Conservation (phyloP, 2,113 vertebrate genomes). For the Psittacara wagleri region DNA sequence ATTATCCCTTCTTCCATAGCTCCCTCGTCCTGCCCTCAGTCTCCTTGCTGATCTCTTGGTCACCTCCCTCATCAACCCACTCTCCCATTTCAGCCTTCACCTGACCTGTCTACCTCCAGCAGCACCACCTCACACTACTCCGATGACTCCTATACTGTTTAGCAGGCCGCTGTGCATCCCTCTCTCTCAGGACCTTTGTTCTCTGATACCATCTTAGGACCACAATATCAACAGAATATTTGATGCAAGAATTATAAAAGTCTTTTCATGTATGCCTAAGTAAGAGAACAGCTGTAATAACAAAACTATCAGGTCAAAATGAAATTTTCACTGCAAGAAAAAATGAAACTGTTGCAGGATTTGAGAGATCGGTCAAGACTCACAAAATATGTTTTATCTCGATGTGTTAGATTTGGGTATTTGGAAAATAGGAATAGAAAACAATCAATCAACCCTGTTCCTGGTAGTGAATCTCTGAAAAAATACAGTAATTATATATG, state of each 20-base stretch:
- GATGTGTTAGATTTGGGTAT: background rate
- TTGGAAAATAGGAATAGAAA: background rate
- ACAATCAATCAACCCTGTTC: background rate
- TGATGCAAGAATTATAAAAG: background rate
- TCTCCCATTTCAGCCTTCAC: background rate
- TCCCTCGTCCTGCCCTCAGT: background rate
- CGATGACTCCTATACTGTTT: fast-evolving
- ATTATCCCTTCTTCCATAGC: background rate
- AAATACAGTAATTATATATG: background rate
- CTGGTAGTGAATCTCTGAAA: background rate
- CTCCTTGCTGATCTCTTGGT: background rate
- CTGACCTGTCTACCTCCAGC: background rate
- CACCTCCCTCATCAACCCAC: background rate
- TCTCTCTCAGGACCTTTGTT: background rate
- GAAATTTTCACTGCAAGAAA: background rate
- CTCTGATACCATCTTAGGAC: background rate
- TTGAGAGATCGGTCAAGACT: background rate
- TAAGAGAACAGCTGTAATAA: background rate
- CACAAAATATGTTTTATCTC: background rate
- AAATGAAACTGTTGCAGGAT: background rate
- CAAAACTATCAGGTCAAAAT: background rate
- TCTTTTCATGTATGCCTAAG: background rate
- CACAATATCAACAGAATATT: background rate
- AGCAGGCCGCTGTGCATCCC: background rate
- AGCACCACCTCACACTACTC: background rate